Percentiles rank a stretch among this genome's conserved stretches.
phyloP scores from a whole-genome alignment of 2,888 invertebrate genomes.

The Diarsia brunnea region DNA sequence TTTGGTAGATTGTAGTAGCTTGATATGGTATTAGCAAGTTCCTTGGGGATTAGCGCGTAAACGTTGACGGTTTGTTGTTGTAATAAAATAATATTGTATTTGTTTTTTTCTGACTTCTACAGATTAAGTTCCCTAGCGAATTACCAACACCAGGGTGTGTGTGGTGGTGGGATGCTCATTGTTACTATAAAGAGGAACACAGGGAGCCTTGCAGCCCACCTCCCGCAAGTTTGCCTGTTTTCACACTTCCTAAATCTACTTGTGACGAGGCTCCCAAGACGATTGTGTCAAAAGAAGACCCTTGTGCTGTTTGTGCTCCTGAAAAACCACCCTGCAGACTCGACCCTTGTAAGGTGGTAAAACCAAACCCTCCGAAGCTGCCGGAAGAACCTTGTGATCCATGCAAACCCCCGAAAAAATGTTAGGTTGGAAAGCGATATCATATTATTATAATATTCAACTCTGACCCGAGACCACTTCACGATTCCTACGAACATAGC shows the following conservation, averaged over 20 bases:
- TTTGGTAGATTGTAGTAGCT: too few relatives aligned
- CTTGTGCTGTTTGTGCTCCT: background rate
- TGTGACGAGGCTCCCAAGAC: background rate
- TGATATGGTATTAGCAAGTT: too few relatives aligned
- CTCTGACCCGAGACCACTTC: background rate
- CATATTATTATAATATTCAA: background rate
- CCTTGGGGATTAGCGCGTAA: background rate
- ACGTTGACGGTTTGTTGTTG: background rate
- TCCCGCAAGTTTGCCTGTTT: conserved; percentile 14
- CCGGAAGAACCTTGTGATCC: background rate
- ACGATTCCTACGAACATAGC: background rate
- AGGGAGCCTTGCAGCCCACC: conserved; percentile 26
- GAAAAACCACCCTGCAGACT: background rate
- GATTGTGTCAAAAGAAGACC: background rate
- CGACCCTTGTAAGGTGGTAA: conserved; percentile 3
- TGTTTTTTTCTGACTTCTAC: background rate
- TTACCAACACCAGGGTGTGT: conserved; percentile 81
- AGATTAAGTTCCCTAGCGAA: conserved; percentile 34
- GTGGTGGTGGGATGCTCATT: conserved; percentile 87
- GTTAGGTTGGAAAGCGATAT: background rate
- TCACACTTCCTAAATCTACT: background rate
- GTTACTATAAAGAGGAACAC: conserved; percentile 74
- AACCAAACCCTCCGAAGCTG: background rate
- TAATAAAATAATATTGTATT: background rate
- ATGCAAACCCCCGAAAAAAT: conserved; percentile 11